These are phyloP conservation scores for Hypanus sabinus DNA, from an alignment of 2,113 vertebrate species.

Conservation along the genomic window DNA sequence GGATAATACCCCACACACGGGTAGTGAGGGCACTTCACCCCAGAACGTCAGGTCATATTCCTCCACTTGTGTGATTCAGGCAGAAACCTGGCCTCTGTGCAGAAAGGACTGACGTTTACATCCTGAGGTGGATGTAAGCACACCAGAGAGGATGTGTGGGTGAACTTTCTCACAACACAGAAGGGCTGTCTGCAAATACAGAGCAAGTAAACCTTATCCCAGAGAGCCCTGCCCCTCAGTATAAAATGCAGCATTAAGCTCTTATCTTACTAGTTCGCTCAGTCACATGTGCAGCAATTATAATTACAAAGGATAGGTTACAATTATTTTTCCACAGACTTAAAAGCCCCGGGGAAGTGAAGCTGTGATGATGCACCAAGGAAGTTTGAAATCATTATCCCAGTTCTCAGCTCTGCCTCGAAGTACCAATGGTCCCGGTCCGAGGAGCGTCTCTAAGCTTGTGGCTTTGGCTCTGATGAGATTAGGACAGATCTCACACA, in stretches of 20 bases:
- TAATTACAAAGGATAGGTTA: not conserved
- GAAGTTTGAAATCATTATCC: not conserved
- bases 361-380: not conserved
- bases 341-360: not conserved
- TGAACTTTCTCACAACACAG: not conserved
- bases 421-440: not conserved
- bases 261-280: too few relatives aligned
- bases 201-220: not conserved
- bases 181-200: not conserved
- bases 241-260: not conserved
- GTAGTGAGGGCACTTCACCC: too few relatives aligned
- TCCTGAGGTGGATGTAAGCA: too few relatives aligned
- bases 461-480: not conserved
- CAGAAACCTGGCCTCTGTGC: too few relatives aligned
- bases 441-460: not conserved
- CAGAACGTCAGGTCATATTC: too few relatives aligned
- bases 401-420: not conserved
- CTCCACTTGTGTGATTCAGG: too few relatives aligned
- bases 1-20: too few relatives aligned
- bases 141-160: too few relatives aligned
- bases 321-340: too few relatives aligned
- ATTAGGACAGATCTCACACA: not conserved
- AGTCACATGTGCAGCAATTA: not conserved
- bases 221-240: too few relatives aligned
- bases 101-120: too few relatives aligned